These are phyloP conservation scores for Megaleporinus macrocephalus DNA, from an alignment of 2,113 vertebrate genomes.

Conservation along the genomic window DNA sequence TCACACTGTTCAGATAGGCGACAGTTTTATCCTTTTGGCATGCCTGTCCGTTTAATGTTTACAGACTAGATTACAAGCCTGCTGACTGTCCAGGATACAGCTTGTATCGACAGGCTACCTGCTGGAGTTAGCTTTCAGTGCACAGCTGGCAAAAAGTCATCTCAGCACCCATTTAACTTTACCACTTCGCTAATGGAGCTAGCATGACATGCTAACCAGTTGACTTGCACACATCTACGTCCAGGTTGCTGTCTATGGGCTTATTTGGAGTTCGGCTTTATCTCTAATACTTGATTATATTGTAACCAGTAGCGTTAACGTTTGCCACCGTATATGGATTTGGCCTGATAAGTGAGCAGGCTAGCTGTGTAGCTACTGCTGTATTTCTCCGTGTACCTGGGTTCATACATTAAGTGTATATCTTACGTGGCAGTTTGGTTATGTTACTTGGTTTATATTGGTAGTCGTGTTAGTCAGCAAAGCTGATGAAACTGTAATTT, in stretches of 20 bases:
- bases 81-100: too few relatives aligned
- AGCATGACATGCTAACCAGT: neutral
- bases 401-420: too few relatives aligned
- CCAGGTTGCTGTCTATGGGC: neutral
- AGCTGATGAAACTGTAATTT: neutral
- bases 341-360: too few relatives aligned
- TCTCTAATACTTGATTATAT: neutral
- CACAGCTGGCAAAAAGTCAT: constrained; percentile 22
- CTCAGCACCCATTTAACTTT: constrained; percentile 6
- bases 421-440: too few relatives aligned
- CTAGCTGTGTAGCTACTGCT: too few relatives aligned
- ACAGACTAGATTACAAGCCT: neutral
- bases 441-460: neutral
- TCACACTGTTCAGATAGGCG: neutral
- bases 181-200: neutral
- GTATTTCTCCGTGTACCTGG: too few relatives aligned
- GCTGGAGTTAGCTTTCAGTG: neutral
- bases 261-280: neutral
- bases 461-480: neutral
- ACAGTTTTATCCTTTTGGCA: rapidly evolving
- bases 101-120: too few relatives aligned
- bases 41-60: constrained; percentile 1
- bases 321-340: neutral
- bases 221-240: neutral
- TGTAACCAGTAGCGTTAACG: neutral